phyloP scores from a whole-genome alignment of 2,113 vertebrate species.

The Philantomba maxwellii region DNA sequence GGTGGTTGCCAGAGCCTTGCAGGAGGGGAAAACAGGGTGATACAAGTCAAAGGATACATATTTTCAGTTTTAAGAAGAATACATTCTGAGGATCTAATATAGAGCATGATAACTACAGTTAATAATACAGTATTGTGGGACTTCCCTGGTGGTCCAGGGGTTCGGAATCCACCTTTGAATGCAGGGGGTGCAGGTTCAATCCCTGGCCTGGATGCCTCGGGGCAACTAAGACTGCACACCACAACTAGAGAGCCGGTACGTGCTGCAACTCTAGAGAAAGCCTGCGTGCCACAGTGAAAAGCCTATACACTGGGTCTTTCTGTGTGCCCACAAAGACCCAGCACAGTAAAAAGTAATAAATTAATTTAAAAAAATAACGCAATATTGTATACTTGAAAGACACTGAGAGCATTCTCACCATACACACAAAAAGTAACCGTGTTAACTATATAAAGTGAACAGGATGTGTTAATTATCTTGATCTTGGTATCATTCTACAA shows the following conservation, averaged over 20 bases:
- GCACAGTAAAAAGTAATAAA: not conserved
- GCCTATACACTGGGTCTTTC: not conserved
- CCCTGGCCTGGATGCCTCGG: not conserved
- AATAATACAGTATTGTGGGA: not conserved
- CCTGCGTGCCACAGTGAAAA: not conserved
- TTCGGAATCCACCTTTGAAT: not conserved
- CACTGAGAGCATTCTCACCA: not conserved
- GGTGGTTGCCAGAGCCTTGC: not conserved
- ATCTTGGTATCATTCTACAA: not conserved
- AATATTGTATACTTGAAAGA: not conserved
- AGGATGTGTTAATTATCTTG: not conserved
- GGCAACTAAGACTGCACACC: not conserved
- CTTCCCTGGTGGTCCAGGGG: not conserved
- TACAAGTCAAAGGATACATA: not conserved
- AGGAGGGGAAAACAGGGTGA: not conserved
- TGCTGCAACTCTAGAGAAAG: not conserved
- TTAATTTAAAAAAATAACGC: not conserved
- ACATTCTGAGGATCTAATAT: not conserved
- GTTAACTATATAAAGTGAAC: not conserved
- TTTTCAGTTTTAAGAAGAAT: not conserved
- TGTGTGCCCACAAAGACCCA: not conserved
- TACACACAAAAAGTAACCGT: not conserved
- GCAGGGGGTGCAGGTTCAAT: not conserved
- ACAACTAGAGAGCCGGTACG: not conserved
- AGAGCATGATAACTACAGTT: not conserved